Base-by-base conservation (phyloP, 2,888 invertebrate genomes). In the Hipparchia sbordonii region DNA sequence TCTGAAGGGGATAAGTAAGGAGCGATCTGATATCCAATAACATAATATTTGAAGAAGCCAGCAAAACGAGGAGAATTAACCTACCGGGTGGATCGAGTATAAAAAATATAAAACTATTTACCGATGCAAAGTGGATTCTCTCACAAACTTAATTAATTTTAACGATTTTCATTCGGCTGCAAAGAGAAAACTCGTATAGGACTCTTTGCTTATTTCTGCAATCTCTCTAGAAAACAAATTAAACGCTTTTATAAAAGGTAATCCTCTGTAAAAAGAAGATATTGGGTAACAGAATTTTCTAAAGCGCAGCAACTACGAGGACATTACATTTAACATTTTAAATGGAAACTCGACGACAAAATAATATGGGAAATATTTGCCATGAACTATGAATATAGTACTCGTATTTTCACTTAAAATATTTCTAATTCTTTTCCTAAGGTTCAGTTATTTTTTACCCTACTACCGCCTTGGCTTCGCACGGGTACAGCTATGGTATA, bases 161-260 rank as follows among this genome's bases (percentile, higher is more conserved):
- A 67, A 57, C 45, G 67, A 56, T 66, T 67, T 67, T 67, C 67
- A 67, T 67, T 67, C 67, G 57, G 67, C 56, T 67, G 46, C 67
- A 57, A 56, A 67, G 65, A n/a, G 52, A 9, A 54, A 39, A 39
- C 39, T 39, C 39, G 39, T 39, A 13, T 33, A 23, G 51, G 51
- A 33, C 39, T 12, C 51, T 56, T 45, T 67, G 67, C 57, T 67
- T 67, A 67, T 67, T 67, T 57, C 56, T 57, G 57, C 67, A 57
- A 13, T 12, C 67, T 67, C 56, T 45, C 56, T 12, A 46, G 45
- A 67, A 67, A 67, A 57, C 67, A 67, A 67, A 67, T 67, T 67
- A 56, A 67, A 67, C 23, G 67, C 23, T 67, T 67, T 67, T 54
- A 46, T 57, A 67, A 67, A 67, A 57, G 46, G 46, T 57, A 67